Conservation (phyloP, 2,888 invertebrate species). For the Archips crataeganus region DNA sequence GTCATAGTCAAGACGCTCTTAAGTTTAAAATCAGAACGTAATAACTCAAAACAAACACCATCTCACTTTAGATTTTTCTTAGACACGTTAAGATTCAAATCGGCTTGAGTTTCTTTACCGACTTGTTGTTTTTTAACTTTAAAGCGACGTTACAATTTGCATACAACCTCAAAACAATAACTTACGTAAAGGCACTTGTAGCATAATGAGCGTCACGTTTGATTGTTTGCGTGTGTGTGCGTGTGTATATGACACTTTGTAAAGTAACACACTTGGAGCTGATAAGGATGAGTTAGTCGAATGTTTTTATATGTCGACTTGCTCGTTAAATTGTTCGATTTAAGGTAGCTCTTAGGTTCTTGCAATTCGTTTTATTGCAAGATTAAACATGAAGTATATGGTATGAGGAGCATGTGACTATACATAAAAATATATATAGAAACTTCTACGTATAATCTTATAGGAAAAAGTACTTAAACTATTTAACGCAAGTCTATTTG, state of each 20-base stretch:
- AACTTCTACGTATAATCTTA: too few relatives aligned
- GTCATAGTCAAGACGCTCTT: not conserved
- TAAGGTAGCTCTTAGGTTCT: too few relatives aligned
- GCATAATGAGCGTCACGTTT: conserved; percentile 19
- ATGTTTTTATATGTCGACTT: not conserved
- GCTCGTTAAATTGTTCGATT: too few relatives aligned
- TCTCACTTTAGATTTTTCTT: not conserved
- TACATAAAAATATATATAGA: too few relatives aligned
- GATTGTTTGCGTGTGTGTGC: not conserved
- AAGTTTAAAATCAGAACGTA: not conserved
- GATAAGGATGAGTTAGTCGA: not conserved
- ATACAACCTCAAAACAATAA: conserved; percentile 34
- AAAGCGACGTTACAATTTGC: conserved; percentile 13
- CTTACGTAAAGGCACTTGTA: conserved; percentile 18
- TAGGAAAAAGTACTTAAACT: too few relatives aligned
- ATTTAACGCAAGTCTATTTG: too few relatives aligned
- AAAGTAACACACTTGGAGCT: not conserved
- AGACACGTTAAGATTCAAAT: not conserved
- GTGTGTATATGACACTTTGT: not conserved
- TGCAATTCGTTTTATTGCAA: too few relatives aligned
- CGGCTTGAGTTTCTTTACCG: not conserved
- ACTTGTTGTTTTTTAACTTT: too few relatives aligned
- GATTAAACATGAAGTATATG: too few relatives aligned
- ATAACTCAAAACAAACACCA: not conserved
- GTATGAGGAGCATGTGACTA: too few relatives aligned